phyloP scores from a whole-genome alignment of 2,888 invertebrate genomes.

The Blastobasis adustella region DNA sequence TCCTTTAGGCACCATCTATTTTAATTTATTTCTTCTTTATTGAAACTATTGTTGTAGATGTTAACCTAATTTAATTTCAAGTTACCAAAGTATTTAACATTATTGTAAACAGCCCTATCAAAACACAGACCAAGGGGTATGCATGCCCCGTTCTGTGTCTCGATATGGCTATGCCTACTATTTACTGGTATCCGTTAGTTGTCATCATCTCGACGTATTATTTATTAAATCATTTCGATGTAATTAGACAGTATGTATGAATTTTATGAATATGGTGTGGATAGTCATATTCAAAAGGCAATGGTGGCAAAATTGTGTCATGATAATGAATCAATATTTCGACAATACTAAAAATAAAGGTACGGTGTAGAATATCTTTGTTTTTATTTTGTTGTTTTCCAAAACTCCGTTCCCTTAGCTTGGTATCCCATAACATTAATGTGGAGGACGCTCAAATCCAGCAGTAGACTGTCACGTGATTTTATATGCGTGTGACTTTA shows the following conservation, averaged over 20 bases:
- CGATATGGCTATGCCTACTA: background rate
- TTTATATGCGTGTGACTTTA: too few species aligned
- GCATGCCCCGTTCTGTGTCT: background rate
- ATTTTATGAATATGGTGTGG: conserved; percentile 6
- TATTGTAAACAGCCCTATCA: background rate
- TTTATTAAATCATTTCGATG: background rate
- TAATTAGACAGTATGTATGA: conserved; percentile 5
- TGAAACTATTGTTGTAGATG: conserved; percentile 29
- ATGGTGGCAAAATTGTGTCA: conserved; percentile 14
- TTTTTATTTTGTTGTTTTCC: conserved; percentile 9
- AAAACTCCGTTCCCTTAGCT: too few species aligned
- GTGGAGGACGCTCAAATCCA: too few species aligned
- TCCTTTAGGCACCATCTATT: too few species aligned
- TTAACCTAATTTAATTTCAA: conserved; percentile 50
- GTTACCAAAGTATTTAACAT: conserved; percentile 64
- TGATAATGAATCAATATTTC: conserved; percentile 39
- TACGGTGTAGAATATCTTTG: conserved; percentile 49
- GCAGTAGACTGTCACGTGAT: too few species aligned
- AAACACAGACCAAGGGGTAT: background rate
- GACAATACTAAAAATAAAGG: conserved; percentile 67
- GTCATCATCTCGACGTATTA: background rate
- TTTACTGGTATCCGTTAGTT: conserved; percentile 1
- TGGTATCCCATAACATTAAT: too few species aligned
- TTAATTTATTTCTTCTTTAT: conserved; percentile 11
- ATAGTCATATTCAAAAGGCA: conserved; percentile 15